Conservation (phyloP, 2,113 vertebrate species). For the Cephalopterus ornatus region DNA sequence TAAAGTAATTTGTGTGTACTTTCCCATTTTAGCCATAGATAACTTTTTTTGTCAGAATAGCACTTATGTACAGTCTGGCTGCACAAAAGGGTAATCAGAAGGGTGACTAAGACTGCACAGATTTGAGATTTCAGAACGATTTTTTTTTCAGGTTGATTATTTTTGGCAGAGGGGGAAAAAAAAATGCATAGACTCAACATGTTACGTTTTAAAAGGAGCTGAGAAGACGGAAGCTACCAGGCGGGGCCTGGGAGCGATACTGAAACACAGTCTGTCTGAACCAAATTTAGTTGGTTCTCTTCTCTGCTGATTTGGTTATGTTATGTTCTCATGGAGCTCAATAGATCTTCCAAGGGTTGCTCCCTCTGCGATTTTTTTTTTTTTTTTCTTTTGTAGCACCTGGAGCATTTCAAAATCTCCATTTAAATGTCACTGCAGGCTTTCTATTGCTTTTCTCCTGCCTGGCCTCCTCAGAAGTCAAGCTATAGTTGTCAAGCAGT, state of each 20-base stretch:
- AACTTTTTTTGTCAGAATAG: constrained; percentile 24
- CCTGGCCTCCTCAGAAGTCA: not conserved
- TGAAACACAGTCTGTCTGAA: constrained; percentile 36
- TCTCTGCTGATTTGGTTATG: not conserved
- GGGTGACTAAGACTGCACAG: constrained; percentile 24
- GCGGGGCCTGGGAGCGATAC: not conserved
- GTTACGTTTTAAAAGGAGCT: not conserved
- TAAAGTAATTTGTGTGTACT: constrained; percentile 5
- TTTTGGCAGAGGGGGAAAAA: constrained; percentile 31
- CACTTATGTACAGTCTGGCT: constrained; percentile 26
- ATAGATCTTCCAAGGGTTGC: not conserved
- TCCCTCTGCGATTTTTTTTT: not conserved
- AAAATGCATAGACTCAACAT: constrained; percentile 52
- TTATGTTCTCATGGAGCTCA: not conserved
- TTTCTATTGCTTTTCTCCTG: not conserved
- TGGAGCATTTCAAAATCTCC: not conserved
- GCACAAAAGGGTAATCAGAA: constrained; percentile 43
- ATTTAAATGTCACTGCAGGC: not conserved
- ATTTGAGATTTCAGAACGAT: constrained; percentile 29
- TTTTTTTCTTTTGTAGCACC: not conserved
- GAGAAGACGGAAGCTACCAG: constrained; percentile 4
- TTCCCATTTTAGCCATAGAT: not conserved
- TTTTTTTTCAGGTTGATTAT: constrained; percentile 34
- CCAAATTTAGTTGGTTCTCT: constrained; percentile 24
- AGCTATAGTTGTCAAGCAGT: not conserved